Evolutionary conservation across 2,797 vertebrate genomes (phyloP).

Genomic region (Eurystomus glaucurus): DNA sequence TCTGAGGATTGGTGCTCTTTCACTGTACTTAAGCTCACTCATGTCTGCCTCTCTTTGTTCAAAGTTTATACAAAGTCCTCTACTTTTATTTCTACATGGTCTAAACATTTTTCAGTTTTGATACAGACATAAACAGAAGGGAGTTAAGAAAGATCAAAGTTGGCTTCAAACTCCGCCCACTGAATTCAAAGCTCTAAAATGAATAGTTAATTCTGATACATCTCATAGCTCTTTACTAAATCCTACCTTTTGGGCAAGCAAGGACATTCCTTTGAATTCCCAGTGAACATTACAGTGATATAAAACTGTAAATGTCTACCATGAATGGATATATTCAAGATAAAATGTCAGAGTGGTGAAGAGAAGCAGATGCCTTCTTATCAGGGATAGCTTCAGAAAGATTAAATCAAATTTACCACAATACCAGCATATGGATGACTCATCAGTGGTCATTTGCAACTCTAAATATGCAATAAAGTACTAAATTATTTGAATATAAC

Average conservation of each 20-base stretch:
- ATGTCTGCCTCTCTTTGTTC: neutral
- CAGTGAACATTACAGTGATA: neutral
- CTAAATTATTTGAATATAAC: neutral
- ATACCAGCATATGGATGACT: conserved; percentile 38
- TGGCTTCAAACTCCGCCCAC: neutral
- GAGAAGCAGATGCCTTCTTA: conserved; percentile 48
- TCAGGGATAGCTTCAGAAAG: conserved; percentile 18
- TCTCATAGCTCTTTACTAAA: neutral
- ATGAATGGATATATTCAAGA: conserved; percentile 49
- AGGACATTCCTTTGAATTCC: conserved; percentile 27
- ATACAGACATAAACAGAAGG: neutral
- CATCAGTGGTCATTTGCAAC: conserved; percentile 16
- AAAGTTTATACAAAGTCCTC: neutral
- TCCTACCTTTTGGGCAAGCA: neutral
- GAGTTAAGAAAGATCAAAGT: neutral
- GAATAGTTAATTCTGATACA: neutral
- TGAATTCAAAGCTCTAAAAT: neutral
- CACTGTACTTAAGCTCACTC: neutral
- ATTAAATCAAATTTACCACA: conserved; percentile 39
- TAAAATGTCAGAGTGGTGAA: conserved; percentile 36
- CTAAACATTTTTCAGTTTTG: neutral
- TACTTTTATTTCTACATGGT: neutral
- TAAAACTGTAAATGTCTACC: conserved; percentile 9
- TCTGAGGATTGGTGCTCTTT: neutral
- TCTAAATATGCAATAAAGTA: neutral